These are phyloP conservation scores for Pteria penguin DNA, from an alignment of 2,888 invertebrate genomes.

Conservation along the genomic window DNA sequence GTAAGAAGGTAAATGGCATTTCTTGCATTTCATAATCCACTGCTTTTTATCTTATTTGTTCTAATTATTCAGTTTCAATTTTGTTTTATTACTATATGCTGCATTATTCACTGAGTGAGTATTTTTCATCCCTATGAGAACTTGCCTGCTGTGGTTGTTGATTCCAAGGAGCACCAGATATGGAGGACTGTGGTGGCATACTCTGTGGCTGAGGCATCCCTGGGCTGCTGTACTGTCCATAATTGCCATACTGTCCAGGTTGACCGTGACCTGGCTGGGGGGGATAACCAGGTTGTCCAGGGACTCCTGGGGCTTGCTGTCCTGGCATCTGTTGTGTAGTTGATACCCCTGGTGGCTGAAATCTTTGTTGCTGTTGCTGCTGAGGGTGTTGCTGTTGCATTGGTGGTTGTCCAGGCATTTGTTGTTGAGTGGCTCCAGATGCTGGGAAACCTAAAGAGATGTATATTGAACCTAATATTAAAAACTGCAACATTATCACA, in stretches of 20 bases:
- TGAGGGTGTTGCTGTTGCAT: conserved; percentile 36
- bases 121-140: too few species aligned
- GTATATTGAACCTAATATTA: too few species aligned
- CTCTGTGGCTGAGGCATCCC: conserved; percentile 18
- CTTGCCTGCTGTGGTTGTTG: conserved; percentile 31
- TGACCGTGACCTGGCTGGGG: conserved; percentile 20
- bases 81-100: background rate
- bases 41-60: too few species aligned
- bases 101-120: background rate
- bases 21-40: too few species aligned
- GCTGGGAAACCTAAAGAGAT: conserved; percentile 4
- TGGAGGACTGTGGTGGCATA: conserved; percentile 14
- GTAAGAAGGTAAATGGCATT: too few species aligned
- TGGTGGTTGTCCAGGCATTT: conserved; percentile 30
- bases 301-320: conserved; percentile 21
- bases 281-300: conserved; percentile 26
- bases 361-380: conserved; percentile 32
- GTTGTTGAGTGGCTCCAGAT: too few species aligned
- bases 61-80: background rate
- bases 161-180: conserved; percentile 18
- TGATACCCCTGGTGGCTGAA: background rate
- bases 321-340: conserved; percentile 19
- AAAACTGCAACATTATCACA: too few species aligned
- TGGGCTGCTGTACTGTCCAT: conserved; percentile 6
- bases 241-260: conserved; percentile 34